Percentiles rank a stretch among this genome's conserved stretches.
Evolutionary conservation across 2,113 vertebrate genomes (phyloP).

Genomic region (Nothoprocta pentlandii): DNA sequence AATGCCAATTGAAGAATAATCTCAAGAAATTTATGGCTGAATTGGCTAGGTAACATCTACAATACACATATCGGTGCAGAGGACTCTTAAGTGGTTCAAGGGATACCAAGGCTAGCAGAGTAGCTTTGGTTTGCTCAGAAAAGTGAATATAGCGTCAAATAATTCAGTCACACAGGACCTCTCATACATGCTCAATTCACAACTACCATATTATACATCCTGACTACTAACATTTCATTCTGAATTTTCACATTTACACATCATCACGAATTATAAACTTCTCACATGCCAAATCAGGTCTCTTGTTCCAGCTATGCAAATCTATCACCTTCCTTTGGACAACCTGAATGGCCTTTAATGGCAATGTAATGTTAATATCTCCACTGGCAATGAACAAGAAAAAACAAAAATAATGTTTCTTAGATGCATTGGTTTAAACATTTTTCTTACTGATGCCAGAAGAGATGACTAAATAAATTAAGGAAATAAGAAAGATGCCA

Average conservation of each 20-base stretch:
- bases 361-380: neutral
- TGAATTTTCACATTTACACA: neutral
- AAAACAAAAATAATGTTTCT: neutral
- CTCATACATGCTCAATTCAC: neutral
- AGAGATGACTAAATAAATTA: neutral
- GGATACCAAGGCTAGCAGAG: slow-evolving; percentile 36
- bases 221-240: neutral
- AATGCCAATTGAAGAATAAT: neutral
- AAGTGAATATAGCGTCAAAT: neutral
- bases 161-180: neutral
- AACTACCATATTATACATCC: neutral
- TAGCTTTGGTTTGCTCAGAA: neutral
- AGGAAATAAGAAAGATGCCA: neutral
- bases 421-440: neutral
- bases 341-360: slow-evolving; percentile 2
- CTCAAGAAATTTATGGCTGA: neutral
- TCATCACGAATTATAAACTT: neutral
- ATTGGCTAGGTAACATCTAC: slow-evolving; percentile 9
- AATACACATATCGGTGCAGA: neutral
- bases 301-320: slow-evolving; percentile 20
- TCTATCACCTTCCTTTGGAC: slow-evolving; percentile 9
- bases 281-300: slow-evolving; percentile 7
- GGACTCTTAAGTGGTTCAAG: slow-evolving; percentile 26
- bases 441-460: neutral
- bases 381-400: neutral